Base-by-base conservation (phyloP, 2,797 vertebrate genomes). In the Onychomys arenicola region DNA sequence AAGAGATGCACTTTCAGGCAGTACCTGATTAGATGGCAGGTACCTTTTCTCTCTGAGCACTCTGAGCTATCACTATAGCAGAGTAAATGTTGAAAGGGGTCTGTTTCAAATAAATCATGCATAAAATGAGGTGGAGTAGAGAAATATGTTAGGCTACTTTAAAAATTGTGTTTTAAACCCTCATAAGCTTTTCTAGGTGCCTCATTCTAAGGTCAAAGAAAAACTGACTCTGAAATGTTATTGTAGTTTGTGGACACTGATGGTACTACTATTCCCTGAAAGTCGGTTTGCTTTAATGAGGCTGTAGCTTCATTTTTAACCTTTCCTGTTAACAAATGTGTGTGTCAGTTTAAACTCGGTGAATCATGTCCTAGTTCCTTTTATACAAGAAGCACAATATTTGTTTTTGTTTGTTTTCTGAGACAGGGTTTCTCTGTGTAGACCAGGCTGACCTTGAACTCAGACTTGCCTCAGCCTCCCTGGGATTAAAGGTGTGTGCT, bases 131-230 rank as follows among this genome's bases (percentile, higher is more conserved):
- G 46, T 83, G 27, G 27, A 69, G n/a, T 81, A 57, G 29, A 16
- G 17, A 93, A 84, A 57, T 27, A 91, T 95, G 8, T 80, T 81
- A 80, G 29, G 32, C 16, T 67, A 87, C 37, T 91, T 95, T 87
- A 57, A 32, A 88, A n/a, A 91, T 75, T 9, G 76, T 16, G 90
- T 94, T 23, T 61, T 29, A n/a, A 92, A 43, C 16, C 5, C 65
- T 92, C 43, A 46, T 49, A 92, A 82, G n/a, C 49, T 67, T 92
- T 86, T 83, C 71, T 94, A 92, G 29, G 46, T 34, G 37, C 12
- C n/a, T 94, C 27, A 67, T 84, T 90, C 46, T 85, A 93, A 95
- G 95, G 83, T 87, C 52, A 61, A 94, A 55, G 32, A 46, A 84
- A 92, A 89, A n/a, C 0, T 21, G 92, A 90, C 80, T 63, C 88